These are phyloP conservation scores for Tenodera sinensis DNA, from an alignment of 2,888 invertebrate species.

Conservation along the genomic window DNA sequence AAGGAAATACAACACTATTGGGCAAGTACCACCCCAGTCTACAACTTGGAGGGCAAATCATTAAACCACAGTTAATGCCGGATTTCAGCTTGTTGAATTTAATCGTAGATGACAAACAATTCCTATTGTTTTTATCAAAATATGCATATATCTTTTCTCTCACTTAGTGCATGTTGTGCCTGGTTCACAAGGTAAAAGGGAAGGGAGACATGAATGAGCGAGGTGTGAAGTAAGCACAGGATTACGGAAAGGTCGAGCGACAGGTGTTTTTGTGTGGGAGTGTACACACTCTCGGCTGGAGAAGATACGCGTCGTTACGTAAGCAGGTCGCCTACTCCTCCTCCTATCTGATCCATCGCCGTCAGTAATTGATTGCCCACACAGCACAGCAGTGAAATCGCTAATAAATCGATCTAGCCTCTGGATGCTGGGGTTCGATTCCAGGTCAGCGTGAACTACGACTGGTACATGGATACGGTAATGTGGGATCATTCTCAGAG, in stretches of 20 bases:
- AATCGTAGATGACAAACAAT: too few relatives aligned
- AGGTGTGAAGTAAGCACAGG: not conserved
- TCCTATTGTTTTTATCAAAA: too few relatives aligned
- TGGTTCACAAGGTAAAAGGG: not conserved
- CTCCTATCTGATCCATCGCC: conserved; percentile 9
- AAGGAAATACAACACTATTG: too few relatives aligned
- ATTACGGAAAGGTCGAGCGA: not conserved
- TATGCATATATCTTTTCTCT: too few relatives aligned
- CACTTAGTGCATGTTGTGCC: too few relatives aligned
- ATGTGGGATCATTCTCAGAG: not conserved
- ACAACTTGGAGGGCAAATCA: too few relatives aligned
- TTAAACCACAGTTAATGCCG: too few relatives aligned
- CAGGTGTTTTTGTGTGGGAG: not conserved
- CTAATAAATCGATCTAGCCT: not conserved
- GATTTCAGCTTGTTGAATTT: too few relatives aligned
- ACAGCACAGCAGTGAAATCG: not conserved
- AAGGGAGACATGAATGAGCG: not conserved
- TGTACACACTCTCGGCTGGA: not conserved
- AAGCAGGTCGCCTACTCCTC: not conserved
- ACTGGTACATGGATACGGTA: not conserved
- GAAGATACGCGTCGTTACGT: not conserved
- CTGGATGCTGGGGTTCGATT: not conserved
- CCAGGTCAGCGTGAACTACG: not conserved
- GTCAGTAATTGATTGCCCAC: conserved; percentile 1
- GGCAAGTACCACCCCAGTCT: too few relatives aligned